Base-by-base conservation (phyloP, 2,113 vertebrate genomes). In the Perca schrenkii region DNA sequence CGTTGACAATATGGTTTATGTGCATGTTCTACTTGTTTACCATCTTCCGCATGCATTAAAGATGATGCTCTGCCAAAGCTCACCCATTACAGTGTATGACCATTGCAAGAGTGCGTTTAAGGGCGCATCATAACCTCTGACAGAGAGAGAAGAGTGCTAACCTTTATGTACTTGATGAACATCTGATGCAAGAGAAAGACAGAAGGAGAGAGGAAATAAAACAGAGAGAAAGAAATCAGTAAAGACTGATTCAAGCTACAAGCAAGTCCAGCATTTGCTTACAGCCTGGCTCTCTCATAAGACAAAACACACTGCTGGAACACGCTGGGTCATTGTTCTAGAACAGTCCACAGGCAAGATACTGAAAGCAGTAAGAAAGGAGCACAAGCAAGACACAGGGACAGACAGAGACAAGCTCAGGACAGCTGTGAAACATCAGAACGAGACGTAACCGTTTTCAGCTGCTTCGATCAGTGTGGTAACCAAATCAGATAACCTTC, bases 81-180 rank as follows among this genome's bases (percentile, higher is more conserved):
- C 93, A 67, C 76, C 83, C 88, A 73, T 65, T 84, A 88, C 10
- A 85, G 71, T 73, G 61, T 63, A 75, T 36, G 50, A 72, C 43
- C 49, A 67, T 17, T 52, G 61, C 43, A 69, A 12, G 2, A 53
- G 61, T 49, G 69, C 17, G 40, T 28, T 79, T 74, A 36, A 67
- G 74, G 92, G 91, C 75, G 62, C 90, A 95, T 74, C 80, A 91
- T 84, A 91, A 94, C 62, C 92, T 94, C 92, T 92, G 92, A 90
- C 93, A 95, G 94, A 91, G 91, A 96, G 93, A 97, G 93, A 95
- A 95, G 94, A 92, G 93, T 96, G 96, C 98, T 98, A 98, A 99
- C 98, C 98, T 99, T 99, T 96, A 99, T 97, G 97, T 99, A 99
- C 95, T 99, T 99, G 98, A 99, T 99, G 98, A 99, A 99, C 98